phyloP scores from a whole-genome alignment of 2,113 vertebrate genomes.

The Myodes glareolus region DNA sequence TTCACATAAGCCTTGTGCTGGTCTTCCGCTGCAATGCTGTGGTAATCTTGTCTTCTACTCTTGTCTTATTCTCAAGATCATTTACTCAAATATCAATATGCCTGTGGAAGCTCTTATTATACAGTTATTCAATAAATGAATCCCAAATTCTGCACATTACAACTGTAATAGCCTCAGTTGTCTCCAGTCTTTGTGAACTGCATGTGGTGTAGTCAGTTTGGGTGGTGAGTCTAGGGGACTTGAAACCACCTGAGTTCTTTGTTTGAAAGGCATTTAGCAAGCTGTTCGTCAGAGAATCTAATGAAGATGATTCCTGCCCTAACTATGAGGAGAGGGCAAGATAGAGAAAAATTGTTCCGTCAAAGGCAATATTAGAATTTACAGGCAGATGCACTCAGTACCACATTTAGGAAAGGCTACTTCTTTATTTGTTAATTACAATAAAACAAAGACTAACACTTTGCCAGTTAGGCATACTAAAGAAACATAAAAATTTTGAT shows the following conservation, averaged over 20 bases:
- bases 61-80: constrained; percentile 26
- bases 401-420: constrained; percentile 47
- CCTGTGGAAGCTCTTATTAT: neutral
- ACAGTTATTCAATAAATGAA: constrained; percentile 26
- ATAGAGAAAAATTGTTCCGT: constrained; percentile 20
- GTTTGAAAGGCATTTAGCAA: constrained; percentile 34
- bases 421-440: neutral
- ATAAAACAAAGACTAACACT: constrained; percentile 27
- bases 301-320: neutral
- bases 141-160: constrained; percentile 14
- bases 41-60: neutral
- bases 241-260: constrained; percentile 47
- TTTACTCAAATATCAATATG: neutral
- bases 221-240: neutral
- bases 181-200: neutral
- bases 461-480: constrained; percentile 7
- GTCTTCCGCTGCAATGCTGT: neutral
- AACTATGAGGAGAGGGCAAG: neutral
- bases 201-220: constrained; percentile 7
- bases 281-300: neutral
- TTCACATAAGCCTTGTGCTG: neutral
- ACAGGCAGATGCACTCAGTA: neutral
- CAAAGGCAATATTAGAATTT: constrained; percentile 45
- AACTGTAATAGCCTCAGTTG: constrained; percentile 11
- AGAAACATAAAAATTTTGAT: constrained; percentile 62